Percentiles rank a stretch among this genome's conserved stretches.
phyloP scores from a whole-genome alignment of 2,888 invertebrate species.

The Brachycybe producta region DNA sequence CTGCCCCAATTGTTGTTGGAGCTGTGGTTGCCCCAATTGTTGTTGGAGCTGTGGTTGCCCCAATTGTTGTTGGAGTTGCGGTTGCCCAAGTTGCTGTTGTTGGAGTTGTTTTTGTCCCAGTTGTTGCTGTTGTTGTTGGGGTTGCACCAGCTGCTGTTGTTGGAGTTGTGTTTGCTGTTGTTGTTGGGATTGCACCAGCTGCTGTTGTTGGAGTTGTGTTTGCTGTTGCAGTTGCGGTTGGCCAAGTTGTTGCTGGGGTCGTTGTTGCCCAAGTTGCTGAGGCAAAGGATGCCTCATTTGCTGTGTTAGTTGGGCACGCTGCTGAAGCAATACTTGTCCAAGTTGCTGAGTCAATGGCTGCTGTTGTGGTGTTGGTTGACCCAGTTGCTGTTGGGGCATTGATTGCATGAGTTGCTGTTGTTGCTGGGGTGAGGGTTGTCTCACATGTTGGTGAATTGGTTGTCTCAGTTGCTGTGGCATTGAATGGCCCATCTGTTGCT shows the following conservation, averaged over 20 bases:
- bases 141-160: slow-evolving; percentile 27
- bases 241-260: slow-evolving; percentile 22
- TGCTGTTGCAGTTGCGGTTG: slow-evolving; percentile 27
- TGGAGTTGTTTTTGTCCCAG: no score
- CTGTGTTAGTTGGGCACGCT: slow-evolving; percentile 31
- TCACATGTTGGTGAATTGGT: slow-evolving; percentile 29
- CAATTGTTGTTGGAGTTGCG: slow-evolving; percentile 15
- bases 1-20: no score
- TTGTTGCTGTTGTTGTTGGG: slow-evolving; percentile 4
- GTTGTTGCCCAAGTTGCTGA: slow-evolving; percentile 20
- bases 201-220: slow-evolving; percentile 18
- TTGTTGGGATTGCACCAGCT: slow-evolving; percentile 27
- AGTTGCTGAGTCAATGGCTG: slow-evolving; percentile 40
- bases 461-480: slow-evolving; percentile 36
- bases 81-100: slow-evolving; percentile 28
- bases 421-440: slow-evolving; percentile 14
- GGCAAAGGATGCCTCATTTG: neutral
- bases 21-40: no score
- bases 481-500: slow-evolving; percentile 28
- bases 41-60: no score
- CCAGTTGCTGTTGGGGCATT: slow-evolving; percentile 26
- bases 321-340: slow-evolving; percentile 17
- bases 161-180: slow-evolving; percentile 21
- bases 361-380: slow-evolving; percentile 38
- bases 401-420: slow-evolving; percentile 17